phyloP scores from a whole-genome alignment of 2,888 invertebrate species.

The Dynastes grantii region DNA sequence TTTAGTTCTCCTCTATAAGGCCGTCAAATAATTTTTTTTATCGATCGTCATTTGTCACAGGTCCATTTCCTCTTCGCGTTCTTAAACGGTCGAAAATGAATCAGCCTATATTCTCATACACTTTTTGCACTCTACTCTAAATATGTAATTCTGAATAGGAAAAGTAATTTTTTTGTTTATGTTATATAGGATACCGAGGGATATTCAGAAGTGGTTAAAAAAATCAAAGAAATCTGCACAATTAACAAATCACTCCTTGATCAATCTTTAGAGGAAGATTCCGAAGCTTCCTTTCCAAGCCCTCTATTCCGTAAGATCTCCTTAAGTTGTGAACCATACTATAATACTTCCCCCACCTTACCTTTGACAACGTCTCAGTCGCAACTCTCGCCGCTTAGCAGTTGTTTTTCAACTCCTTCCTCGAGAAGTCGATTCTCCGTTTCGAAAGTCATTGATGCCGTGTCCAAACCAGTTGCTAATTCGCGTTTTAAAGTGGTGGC shows the following conservation, averaged over 20 bases:
- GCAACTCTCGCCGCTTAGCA: conserved; percentile 15
- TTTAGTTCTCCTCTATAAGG: no score
- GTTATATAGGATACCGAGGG: conserved; percentile 63
- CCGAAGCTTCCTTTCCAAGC: not conserved
- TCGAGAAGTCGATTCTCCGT: conserved; percentile 56
- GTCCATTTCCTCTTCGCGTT: no score
- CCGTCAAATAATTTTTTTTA: no score
- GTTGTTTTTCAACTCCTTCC: conserved; percentile 12
- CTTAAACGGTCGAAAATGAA: no score
- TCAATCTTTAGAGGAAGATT: conserved; percentile 56
- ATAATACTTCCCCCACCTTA: conserved; percentile 56
- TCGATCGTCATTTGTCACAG: no score
- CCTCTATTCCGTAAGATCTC: conserved; percentile 64
- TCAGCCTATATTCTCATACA: no score
- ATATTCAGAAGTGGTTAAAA: conserved; percentile 65
- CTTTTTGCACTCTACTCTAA: no score
- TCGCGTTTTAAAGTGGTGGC: conserved; percentile 55
- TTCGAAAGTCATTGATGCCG: conserved; percentile 54
- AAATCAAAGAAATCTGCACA: conserved; percentile 65
- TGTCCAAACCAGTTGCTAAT: conserved; percentile 22
- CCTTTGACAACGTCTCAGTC: conserved; percentile 57
- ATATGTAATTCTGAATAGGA: no score
- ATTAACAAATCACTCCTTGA: conserved; percentile 64
- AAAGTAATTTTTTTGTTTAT: not conserved
- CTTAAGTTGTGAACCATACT: conserved; percentile 65